A percentile compares a stretch with the other conserved stretches of the same genome.
These are phyloP conservation scores for Actinopyga echinites DNA, from an alignment of 53 echinoderm and acorn worm genomes.

Conservation along the genomic window DNA sequence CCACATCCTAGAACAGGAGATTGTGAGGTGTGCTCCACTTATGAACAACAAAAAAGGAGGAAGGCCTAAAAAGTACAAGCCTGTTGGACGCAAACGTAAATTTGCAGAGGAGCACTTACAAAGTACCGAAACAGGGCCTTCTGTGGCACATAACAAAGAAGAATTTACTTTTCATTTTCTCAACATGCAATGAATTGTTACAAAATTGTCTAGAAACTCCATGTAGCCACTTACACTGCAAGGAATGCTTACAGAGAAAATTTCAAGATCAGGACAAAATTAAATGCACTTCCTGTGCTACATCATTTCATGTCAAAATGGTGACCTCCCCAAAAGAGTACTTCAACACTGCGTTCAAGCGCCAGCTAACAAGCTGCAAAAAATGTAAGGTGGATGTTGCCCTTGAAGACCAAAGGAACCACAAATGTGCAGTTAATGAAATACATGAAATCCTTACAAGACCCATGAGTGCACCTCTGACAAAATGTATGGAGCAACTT, in stretches of 20 bases:
- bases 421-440: not conserved
- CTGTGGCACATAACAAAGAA: not conserved
- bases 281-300: no score
- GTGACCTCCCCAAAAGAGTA: not conserved
- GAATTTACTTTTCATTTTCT: not conserved
- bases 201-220: no score
- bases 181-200: no score
- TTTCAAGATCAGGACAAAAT: no score
- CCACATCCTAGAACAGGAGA: not conserved
- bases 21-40: not conserved
- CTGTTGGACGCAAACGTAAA: no score
- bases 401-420: not conserved
- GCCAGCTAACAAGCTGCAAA: not conserved
- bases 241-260: no score
- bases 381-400: constrained; percentile 11
- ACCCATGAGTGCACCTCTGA: not conserved
- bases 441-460: not conserved
- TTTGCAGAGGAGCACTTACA: no score
- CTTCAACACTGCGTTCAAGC: not conserved
- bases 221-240: no score
- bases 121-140: no score
- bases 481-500: constrained; percentile 12
- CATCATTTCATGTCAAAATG: no score
- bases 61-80: no score
- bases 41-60: no score